Evolutionary conservation across 2,888 invertebrate species (phyloP).

Genomic region (Pollenia griseotomentosa): DNA sequence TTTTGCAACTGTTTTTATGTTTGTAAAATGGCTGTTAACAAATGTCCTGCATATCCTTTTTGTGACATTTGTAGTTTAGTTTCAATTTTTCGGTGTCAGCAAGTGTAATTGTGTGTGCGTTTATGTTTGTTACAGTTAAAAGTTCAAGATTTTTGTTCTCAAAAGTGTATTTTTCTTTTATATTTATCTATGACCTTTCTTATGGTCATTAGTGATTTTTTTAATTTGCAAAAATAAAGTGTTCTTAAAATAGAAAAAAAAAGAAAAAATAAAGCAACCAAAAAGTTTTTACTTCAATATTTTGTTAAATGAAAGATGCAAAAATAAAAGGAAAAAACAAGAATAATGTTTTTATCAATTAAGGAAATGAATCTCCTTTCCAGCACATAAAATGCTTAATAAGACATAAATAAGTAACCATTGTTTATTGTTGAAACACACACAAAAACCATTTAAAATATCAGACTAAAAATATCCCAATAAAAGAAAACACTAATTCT

Average conservation of each 20-base stretch:
- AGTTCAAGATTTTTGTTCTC: conserved; percentile 22
- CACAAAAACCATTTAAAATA: not conserved
- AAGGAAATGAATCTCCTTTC: conserved; percentile 19
- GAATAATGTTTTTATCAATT: conserved; percentile 24
- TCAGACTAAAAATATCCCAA: no score
- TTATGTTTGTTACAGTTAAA: not conserved
- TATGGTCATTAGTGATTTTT: no score
- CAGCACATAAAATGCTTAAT: conserved; percentile 27
- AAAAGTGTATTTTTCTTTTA: conserved; percentile 14
- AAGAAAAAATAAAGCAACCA: not conserved
- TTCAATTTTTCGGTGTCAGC: conserved; percentile 11
- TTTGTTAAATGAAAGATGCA: not conserved
- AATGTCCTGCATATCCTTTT: conserved; percentile 48
- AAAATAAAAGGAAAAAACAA: not conserved
- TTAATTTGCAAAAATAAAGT: not conserved
- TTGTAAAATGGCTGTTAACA: conserved; percentile 11
- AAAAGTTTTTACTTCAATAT: not conserved
- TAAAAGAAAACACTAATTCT: not conserved
- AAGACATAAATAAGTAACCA: conserved; percentile 13
- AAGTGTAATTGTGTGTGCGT: conserved; percentile 9
- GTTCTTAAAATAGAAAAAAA: not conserved
- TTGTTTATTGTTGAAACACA: not conserved
- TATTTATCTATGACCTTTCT: not conserved
- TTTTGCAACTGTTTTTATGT: conserved; percentile 8
- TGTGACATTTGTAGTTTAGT: conserved; percentile 46